Base-by-base conservation (phyloP, 2,797 vertebrate genomes). In the Denticeps clupeoides region DNA sequence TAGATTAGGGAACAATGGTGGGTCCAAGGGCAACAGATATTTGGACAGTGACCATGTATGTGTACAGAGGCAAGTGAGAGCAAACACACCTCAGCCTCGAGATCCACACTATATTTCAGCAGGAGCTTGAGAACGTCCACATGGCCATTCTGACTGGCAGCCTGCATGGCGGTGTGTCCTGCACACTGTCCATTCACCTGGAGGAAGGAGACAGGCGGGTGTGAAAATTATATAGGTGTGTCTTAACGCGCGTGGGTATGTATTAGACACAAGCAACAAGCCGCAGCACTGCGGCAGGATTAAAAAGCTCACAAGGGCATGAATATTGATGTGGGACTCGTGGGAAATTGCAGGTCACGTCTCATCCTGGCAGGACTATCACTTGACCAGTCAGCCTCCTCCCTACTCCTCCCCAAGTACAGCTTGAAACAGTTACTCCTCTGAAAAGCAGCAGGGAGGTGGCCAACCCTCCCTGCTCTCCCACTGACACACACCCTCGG, bases 121-220 rank as follows among this genome's bases (percentile, higher is more conserved):
- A 99, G 88, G 63, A 98, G 80, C 70, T 98, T 99, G 55, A 99
- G 78, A 63, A 99, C 95, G 38, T 98, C 95, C 0, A 98, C 94
- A 1, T 98, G 94, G 64, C 95, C 95, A 3, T 98, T 99, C 69
- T 99, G 95, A 82, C 95, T 98, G 53, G 94, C 94, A 23, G 95
- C 94, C 74, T 99, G 95, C 93, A 98, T 95, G 19, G 95, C 95
- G 49, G 94, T 99, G 75, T 98, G 95, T 64, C 95, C 95, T 66
- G 95, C 95, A 79, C 93, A 99, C 22, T 98, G 94, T 2, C 94
- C 93, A 1, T 98, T 99, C 67, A 97, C 95, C 95, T 90, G 65
- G 4, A 71, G 62, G 51, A 40, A 35, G 49, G 29, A 57, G 13
- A 47, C 27, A 51, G 7, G n/a, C 5, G 9, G 21, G 15, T 7